Conservation (phyloP, 2,888 invertebrate species). For the Drosophila rellima region DNA sequence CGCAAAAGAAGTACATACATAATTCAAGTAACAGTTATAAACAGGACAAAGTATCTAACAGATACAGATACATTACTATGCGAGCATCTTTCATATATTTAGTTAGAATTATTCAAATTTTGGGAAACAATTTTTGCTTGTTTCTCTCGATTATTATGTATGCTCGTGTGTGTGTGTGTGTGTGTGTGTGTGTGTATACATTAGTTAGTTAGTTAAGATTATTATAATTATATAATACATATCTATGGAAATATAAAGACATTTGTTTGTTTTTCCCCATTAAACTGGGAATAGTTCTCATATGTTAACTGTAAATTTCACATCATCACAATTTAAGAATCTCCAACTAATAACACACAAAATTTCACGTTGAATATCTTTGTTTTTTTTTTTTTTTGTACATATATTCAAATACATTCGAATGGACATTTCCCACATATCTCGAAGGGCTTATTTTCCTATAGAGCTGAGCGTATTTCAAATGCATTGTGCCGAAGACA, state of each 20-base stretch:
- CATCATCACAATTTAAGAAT: constrained; percentile 86
- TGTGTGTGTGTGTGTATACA: constrained; percentile 41
- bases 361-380: constrained; percentile 35
- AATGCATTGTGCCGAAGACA: constrained; percentile 37
- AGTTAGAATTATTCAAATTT: background rate
- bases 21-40: constrained; percentile 48
- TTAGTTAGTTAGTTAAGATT: constrained; percentile 63
- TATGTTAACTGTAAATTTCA: constrained; percentile 86
- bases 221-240: constrained; percentile 63
- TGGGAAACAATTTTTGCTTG: constrained; percentile 25
- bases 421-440: constrained; percentile 17
- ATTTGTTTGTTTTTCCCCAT: constrained; percentile 83
- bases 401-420: constrained; percentile 21
- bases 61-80: constrained; percentile 39
- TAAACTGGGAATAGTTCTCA: constrained; percentile 85
- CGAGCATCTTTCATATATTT: constrained; percentile 14
- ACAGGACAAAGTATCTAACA: constrained; percentile 49
- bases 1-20: constrained; percentile 50
- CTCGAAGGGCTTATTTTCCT: constrained; percentile 13
- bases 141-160: constrained; percentile 22
- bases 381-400: constrained; percentile 32
- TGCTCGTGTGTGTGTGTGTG: constrained; percentile 13
- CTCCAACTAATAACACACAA: constrained; percentile 71
- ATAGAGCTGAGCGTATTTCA: constrained; percentile 34
- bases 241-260: constrained; percentile 79